Base-by-base conservation (phyloP, 2,888 invertebrate genomes). In the Germaria angustata region DNA sequence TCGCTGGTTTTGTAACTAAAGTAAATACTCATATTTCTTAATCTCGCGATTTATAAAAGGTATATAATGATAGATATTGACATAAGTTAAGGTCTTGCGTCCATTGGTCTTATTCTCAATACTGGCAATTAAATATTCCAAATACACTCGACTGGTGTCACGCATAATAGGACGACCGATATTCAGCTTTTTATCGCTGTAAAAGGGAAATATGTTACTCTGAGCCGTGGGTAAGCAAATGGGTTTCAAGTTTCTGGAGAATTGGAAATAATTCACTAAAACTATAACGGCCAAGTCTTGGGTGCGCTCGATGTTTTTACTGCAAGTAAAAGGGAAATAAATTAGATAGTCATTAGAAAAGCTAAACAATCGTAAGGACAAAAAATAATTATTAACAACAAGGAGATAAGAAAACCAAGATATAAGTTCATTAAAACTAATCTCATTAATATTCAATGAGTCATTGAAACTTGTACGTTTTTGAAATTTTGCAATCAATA, bases 231-330 rank as follows among this genome's bases (percentile, higher is more conserved):
- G 82, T 28, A 87, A 49, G 51, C 87, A 87, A 55, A 86, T 79
- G 7, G 87, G 86, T 15, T 81, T 84, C 0, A 85, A 20, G 5
- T 32, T 28, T 1, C 61, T 39, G 0, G 84, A 71, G 20, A 87
- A 84, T 3, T 46, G 69, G 1, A 87, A 84, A 17, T 85, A 84
- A 28, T 87, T 85, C 0, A 84, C 77, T 46, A 87, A 2, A 6
- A 76, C 81, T 15, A 87, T 20, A 44, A 87, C 6, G 0, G 85
- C 85, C 41, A 86, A 36, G 5, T 77, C 73, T 9, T 81, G 34
- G 1, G 34, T 69, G 3, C 77, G 28, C 8, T 77, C 41, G 2
- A 53, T 24, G 17, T 24, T 77, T 77, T 75, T 49, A 8, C 80
- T 80, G 36, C 7, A 79, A 71, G 28, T 0, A 28, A 55, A 68